These are phyloP conservation scores for Tupaia tana DNA, from an alignment of 2,113 vertebrate species.

Conservation along the genomic window DNA sequence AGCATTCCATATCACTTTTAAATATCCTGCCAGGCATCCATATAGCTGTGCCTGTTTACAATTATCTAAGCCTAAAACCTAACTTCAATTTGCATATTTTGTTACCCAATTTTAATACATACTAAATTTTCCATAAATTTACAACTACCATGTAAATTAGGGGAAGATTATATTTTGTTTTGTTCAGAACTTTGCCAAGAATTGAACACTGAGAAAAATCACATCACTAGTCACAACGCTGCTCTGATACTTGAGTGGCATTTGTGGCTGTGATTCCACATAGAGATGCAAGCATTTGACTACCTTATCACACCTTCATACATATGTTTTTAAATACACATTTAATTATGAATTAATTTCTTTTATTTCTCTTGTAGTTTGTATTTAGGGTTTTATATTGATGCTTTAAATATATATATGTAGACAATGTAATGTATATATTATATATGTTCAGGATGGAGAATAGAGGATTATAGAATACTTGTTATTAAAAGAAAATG, in stretches of 20 bases:
- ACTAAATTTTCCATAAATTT: slow-evolving; percentile 46
- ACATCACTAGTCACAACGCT: background rate
- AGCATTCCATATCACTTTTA: background rate
- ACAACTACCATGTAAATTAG: slow-evolving; percentile 50
- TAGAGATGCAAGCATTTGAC: background rate
- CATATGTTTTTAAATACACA: background rate
- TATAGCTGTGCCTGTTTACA: slow-evolving; percentile 29
- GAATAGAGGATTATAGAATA: background rate
- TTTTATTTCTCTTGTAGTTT: slow-evolving; percentile 38
- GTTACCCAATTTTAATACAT: slow-evolving; percentile 37
- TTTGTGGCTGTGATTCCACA: background rate
- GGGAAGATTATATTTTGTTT: slow-evolving; percentile 50
- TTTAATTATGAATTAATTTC: slow-evolving; percentile 10
- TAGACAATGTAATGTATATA: background rate
- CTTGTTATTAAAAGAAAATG: slow-evolving; percentile 20
- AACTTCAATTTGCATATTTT: slow-evolving; percentile 42
- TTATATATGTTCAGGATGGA: background rate
- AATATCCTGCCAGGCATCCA: background rate
- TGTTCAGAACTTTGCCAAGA: slow-evolving; percentile 39
- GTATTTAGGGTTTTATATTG: background rate
- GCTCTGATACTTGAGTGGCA: background rate
- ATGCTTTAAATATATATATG: background rate
- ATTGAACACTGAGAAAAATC: slow-evolving; percentile 5
- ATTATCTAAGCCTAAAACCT: slow-evolving; percentile 5
- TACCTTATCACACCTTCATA: background rate